Conservation (phyloP, 2,113 vertebrate genomes). For the Etia nguti region DNA sequence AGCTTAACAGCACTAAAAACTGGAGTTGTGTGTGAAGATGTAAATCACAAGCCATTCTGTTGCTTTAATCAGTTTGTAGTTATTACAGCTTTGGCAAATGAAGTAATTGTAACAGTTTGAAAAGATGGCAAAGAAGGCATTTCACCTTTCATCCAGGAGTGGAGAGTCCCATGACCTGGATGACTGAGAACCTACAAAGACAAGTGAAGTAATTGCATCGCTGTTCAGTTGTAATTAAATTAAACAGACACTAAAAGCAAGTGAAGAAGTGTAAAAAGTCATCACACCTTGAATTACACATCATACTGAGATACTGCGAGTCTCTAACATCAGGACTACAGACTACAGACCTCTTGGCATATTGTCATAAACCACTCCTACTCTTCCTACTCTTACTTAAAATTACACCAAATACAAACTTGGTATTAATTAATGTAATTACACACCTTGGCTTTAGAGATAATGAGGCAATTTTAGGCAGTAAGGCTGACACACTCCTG, state of each 20-base stretch:
- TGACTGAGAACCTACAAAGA: background rate
- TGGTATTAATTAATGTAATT: background rate
- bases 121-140: background rate
- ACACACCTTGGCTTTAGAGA: background rate
- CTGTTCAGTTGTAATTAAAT: background rate
- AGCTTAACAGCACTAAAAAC: background rate
- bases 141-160: background rate
- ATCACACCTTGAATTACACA: background rate
- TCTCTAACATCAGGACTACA: background rate
- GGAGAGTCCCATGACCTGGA: background rate
- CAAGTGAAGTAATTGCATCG: background rate
- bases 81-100: background rate
- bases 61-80: background rate
- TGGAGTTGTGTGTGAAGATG: background rate
- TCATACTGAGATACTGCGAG: background rate
- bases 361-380: background rate
- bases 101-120: background rate
- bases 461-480: background rate
- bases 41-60: background rate
- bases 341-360: background rate
- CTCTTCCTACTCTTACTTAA: background rate
- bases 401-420: background rate
- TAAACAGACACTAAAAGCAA: background rate
- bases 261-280: background rate
- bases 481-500: background rate